A percentile compares a stretch with the other conserved stretches of the same genome.
Conservation (phyloP, 2,797 vertebrate genomes). For the Pteropus rufus region DNA sequence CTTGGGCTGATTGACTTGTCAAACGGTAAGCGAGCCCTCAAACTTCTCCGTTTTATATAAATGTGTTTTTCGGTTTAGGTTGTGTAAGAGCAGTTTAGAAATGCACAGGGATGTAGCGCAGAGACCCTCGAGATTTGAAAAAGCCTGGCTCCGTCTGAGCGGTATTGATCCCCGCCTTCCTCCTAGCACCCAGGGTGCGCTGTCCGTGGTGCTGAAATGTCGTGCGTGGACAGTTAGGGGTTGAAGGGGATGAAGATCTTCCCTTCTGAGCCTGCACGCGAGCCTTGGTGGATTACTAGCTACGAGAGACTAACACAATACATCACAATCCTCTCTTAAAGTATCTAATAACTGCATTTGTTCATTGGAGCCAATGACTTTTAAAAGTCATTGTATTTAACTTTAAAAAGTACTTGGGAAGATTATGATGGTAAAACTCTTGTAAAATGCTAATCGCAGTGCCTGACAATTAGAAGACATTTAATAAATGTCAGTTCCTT, state of each 20-base stretch:
- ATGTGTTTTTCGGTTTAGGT: neutral
- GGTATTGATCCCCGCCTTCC: rapidly evolving
- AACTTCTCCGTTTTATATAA: constrained; percentile 58
- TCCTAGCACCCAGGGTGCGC: rapidly evolving
- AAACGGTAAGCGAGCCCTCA: constrained; percentile 80
- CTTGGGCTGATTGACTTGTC: constrained; percentile 85
- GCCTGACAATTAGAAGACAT: neutral
- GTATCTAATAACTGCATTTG: neutral
- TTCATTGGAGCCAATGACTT: neutral
- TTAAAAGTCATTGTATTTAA: neutral
- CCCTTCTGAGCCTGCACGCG: rapidly evolving
- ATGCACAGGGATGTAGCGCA: neutral
- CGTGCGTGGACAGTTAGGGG: rapidly evolving
- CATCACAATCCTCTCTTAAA: neutral
- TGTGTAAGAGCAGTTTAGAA: constrained; percentile 18
- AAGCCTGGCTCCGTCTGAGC: neutral
- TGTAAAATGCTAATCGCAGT: neutral
- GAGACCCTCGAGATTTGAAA: constrained; percentile 1
- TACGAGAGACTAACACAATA: neutral
- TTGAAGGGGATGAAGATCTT: rapidly evolving
- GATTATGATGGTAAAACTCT: neutral
- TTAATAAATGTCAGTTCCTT: neutral
- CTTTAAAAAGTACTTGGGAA: neutral
- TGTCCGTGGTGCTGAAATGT: constrained; percentile 49
- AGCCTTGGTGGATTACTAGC: neutral